Evolutionary conservation across 2,113 vertebrate species (phyloP), one percentile per base, ranked within the genome.

Genomic region (Octodon degus): DNA sequence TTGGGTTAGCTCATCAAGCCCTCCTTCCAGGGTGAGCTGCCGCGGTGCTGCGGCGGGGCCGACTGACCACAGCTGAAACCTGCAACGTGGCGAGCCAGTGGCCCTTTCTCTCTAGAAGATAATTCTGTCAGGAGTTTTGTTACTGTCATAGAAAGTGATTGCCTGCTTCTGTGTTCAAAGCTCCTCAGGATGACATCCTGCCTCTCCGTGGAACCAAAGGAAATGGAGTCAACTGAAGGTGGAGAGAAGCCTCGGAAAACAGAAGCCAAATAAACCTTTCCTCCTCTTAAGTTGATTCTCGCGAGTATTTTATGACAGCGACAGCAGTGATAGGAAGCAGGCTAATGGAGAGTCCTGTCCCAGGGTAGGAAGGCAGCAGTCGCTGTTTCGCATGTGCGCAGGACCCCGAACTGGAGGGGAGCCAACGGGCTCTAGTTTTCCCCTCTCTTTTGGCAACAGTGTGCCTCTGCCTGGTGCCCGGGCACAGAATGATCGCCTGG

Each of bases 121-220:
- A 43, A 30, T 60, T 25, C 37, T 19, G 40, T 84, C 58, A 12
- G n/a, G 58, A 62, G 62, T 84, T 30, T 63, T 84, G 13, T 27
- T 63, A 40, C 58, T 3, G 12, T 27, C 25, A 60, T n/a, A 83
- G 58, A 40, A 63, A 40, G 37, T 1, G 60, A 50, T 53, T 60
- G 32, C 67, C 47, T 53, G 84, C 83, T 9, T 86, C 85, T 90
- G 80, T 62, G 47, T 37, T 96, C 55, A 90, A 47, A 90, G 27
- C 20, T 9, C 70, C 19, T 20, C 70, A 74, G 20, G 9, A 5
- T 74, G 37, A 74, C 40, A 10, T 40, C n/a, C 70, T 74, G 20
- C n/a, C 37, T 74, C 70, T 40, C n/a, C 20, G 24, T 17, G 34
- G n/a, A 74, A 8, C 20, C 20, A 16, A 53, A 53, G 55, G 32